Base-by-base conservation (phyloP, 92 coral and sea anemone genomes). In the Epizoanthus rinbou region DNA sequence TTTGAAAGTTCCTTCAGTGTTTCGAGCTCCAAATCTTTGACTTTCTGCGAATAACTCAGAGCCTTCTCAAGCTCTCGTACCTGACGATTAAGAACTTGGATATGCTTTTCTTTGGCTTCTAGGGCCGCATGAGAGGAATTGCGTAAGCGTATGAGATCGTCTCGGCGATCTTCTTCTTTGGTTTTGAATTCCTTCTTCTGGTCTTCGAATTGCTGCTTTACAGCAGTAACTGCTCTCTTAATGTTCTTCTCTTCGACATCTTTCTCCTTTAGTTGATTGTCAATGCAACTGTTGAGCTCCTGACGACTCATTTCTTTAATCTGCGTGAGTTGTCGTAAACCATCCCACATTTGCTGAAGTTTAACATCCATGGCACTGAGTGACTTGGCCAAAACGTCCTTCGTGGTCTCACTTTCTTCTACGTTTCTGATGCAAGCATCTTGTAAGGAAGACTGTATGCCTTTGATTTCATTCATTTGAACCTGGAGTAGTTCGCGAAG, bases 1-100 rank as follows among this genome's bases (percentile, higher is more conserved):
- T 78, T 78, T 78, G 82, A 78, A 43, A 78, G 57, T 23, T 78
- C 82, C 21, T 39, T 78, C 31, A 78, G 72, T 2, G 72, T 39
- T 5, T 62, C 53, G 25, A 63, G 15, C 64, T 78, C 82, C 72
- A 78, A 37, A 39, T 41, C 24, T 22, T 65, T 25, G 63, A 78
- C 82, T 45, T 78, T 78, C 50, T 78, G 14, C 21, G 82, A 78
- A 78, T 78, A 69, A 37, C 45, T 37, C 52, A 78, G 66, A 62
- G 82, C 58, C 50, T 41, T 78, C 28, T 78, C 60, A 62, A 78
- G 82, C 71, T 78, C 82, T 41, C 16, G 21, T 37, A 62, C 50
- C 64, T 41, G 24, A 23, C 71, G 71, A 60, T 78, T 57, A 39
- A 78, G 82, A n/a, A 43, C 19, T 21, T 3, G 8, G 18, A 78